Conservation (phyloP, 2,797 vertebrate species). For the Pagetopsis macropterus region DNA sequence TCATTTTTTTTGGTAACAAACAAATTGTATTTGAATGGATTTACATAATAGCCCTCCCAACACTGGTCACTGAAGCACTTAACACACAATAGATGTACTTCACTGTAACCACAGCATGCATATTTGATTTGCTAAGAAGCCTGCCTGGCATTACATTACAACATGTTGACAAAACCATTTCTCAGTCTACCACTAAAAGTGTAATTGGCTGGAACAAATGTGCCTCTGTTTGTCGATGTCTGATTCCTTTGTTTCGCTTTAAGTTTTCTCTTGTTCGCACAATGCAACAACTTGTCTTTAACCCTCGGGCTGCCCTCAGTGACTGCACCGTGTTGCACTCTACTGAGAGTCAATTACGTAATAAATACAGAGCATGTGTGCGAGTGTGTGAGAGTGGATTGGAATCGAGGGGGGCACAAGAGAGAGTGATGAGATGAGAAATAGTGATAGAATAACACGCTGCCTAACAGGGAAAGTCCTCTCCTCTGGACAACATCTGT, state of each 20-base stretch:
- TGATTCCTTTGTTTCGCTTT: constrained; percentile 58
- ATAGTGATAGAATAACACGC: constrained; percentile 13
- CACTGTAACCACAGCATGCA: constrained; percentile 10
- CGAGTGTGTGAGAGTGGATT: background rate
- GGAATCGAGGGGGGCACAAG: background rate
- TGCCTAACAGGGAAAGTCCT: constrained; percentile 12
- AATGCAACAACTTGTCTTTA: constrained; percentile 57
- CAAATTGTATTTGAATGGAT: too few relatives aligned
- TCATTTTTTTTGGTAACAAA: too few relatives aligned
- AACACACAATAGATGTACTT: background rate
- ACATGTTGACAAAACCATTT: constrained; percentile 28
- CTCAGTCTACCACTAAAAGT: constrained; percentile 10
- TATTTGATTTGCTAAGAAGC: constrained; percentile 13
- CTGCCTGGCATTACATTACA: background rate
- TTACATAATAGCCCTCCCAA: too few relatives aligned
- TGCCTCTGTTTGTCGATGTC: constrained; percentile 25
- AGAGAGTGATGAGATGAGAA: constrained; percentile 22
- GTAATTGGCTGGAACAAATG: constrained; percentile 29
- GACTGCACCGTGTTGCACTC: constrained; percentile 28
- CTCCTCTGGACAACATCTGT: constrained; percentile 44
- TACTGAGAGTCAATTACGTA: constrained; percentile 58
- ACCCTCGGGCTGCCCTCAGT: constrained; percentile 45
- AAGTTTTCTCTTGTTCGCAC: constrained; percentile 51
- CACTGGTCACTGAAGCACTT: background rate
- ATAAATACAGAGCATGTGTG: constrained; percentile 27